A percentile compares a stretch with the other conserved stretches of the same genome.
These are phyloP conservation scores for Musca vetustissima DNA, from an alignment of 1,140 invertebrate species.

Conservation along the genomic window DNA sequence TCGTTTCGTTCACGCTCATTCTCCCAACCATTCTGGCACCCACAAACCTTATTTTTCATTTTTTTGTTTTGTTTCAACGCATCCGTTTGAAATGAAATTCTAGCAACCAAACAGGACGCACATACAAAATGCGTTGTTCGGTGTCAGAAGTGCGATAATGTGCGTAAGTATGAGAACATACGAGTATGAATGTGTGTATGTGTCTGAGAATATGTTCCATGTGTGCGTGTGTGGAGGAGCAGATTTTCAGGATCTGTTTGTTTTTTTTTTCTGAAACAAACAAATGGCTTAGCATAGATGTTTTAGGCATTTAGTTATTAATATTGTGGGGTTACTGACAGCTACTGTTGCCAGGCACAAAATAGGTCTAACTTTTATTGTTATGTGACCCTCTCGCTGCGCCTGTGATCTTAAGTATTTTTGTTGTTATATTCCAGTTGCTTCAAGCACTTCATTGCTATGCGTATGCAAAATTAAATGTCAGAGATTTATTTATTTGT, in stretches of 20 bases:
- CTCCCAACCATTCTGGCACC: background rate
- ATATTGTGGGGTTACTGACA: slow-evolving; percentile 18
- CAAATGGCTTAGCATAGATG: no score
- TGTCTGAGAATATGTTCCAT: no score
- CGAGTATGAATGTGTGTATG: background rate
- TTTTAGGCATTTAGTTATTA: background rate
- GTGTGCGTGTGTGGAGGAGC: no score
- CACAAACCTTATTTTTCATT: background rate
- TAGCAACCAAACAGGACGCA: no score
- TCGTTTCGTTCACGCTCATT: background rate
- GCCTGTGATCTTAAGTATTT: background rate
- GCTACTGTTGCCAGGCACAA: slow-evolving; percentile 4
- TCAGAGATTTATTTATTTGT: slow-evolving; percentile 16
- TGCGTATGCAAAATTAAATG: slow-evolving; percentile 22
- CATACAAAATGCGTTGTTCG: no score
- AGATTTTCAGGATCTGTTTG: no score
- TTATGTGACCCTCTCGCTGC: background rate
- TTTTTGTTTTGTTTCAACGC: no score
- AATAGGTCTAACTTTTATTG: slow-evolving; percentile 5
- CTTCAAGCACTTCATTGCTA: background rate
- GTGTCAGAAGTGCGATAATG: no score
- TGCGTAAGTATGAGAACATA: background rate
- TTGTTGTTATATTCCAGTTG: background rate
- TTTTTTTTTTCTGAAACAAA: no score
- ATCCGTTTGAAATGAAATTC: no score